Evolutionary conservation across 2,888 invertebrate genomes (phyloP).

Genomic region (Cryptocephalus moraei): DNA sequence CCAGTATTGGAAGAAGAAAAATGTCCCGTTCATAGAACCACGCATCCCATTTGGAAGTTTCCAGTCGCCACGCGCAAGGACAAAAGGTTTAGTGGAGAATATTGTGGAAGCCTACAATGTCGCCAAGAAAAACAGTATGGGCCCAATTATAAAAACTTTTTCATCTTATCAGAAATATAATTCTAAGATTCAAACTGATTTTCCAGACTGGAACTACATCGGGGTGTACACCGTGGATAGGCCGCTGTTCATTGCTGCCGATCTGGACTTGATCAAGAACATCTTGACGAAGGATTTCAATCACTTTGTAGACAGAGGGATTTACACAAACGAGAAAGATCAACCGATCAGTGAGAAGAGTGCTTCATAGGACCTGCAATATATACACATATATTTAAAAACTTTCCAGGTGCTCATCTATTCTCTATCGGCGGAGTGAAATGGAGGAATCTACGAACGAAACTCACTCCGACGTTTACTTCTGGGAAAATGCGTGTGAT

Average conservation of each 20-base stretch:
- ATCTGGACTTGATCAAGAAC: slow-evolving; percentile 26
- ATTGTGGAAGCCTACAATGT: background rate
- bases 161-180: too few species aligned
- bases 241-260: slow-evolving; percentile 16
- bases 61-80: background rate
- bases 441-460: slow-evolving; percentile 14
- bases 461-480: slow-evolving; percentile 51
- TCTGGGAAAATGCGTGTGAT: slow-evolving; percentile 53
- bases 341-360: slow-evolving; percentile 2
- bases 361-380: background rate
- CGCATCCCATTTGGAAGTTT: slow-evolving; percentile 2
- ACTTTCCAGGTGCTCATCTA: slow-evolving; percentile 25
- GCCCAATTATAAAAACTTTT: too few species aligned
- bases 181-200: background rate
- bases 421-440: slow-evolving; percentile 13
- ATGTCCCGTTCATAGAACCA: slow-evolving; percentile 2
- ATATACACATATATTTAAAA: background rate
- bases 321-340: slow-evolving; percentile 1
- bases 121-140: background rate
- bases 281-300: slow-evolving; percentile 48
- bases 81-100: background rate
- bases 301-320: slow-evolving; percentile 29
- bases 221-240: slow-evolving; percentile 32
- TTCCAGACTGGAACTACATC: slow-evolving; percentile 11
- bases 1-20: slow-evolving; percentile 3